phyloP scores from a whole-genome alignment of 1,140 invertebrate species.

The Drosophila eugracilis region DNA sequence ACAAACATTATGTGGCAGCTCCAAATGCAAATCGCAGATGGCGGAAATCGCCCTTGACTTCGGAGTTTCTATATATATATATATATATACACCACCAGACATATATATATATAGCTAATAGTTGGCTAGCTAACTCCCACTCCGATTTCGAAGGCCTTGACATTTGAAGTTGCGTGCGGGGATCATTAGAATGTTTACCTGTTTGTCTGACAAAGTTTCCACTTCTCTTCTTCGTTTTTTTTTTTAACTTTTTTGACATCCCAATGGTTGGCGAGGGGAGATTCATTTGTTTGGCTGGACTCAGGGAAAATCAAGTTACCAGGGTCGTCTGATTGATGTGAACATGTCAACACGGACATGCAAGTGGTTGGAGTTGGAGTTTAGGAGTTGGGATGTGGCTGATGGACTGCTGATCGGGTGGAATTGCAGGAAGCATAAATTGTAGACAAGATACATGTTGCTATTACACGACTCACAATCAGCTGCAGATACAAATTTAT shows the following conservation, averaged over 20 bases:
- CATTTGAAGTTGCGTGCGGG: slow-evolving; percentile 66
- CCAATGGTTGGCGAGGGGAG: slow-evolving; percentile 10
- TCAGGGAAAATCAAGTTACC: slow-evolving; percentile 69
- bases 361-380: slow-evolving; percentile 4
- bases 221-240: slow-evolving; percentile 6
- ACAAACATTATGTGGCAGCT: slow-evolving; percentile 12
- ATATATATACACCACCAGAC: neutral
- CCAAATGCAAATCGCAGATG: slow-evolving; percentile 40
- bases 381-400: neutral
- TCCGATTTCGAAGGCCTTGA: slow-evolving; percentile 19
- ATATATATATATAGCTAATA: too few species aligned
- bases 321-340: slow-evolving; percentile 71
- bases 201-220: slow-evolving; percentile 26
- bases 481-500: slow-evolving; percentile 75
- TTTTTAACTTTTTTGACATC: slow-evolving; percentile 21
- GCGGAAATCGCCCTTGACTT: slow-evolving; percentile 48
- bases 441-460: slow-evolving; percentile 63
- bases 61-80: neutral
- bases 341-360: slow-evolving; percentile 62
- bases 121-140: too few species aligned
- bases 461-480: slow-evolving; percentile 59
- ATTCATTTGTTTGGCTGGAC: slow-evolving; percentile 23
- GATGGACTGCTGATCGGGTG: too few species aligned
- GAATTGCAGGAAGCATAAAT: slow-evolving; percentile 79
- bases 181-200: slow-evolving; percentile 75